phyloP scores from a whole-genome alignment of 2,888 invertebrate genomes.

The Drosophila setosimentum region DNA sequence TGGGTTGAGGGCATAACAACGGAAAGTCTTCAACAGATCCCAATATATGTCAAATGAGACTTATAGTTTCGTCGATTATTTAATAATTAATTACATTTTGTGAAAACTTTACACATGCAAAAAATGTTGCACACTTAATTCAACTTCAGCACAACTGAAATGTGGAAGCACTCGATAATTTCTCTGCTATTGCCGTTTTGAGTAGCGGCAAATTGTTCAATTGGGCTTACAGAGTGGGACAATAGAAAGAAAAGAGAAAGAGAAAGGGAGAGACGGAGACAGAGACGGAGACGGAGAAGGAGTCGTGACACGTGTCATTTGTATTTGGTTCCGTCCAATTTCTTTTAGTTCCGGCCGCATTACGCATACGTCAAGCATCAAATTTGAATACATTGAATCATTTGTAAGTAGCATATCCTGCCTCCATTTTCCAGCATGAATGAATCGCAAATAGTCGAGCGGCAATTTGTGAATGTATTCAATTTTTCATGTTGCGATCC shows the following conservation, averaged over 20 bases:
- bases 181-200: neutral
- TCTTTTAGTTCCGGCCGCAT: slow-evolving; percentile 4
- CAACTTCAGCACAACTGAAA: neutral
- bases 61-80: neutral
- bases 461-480: slow-evolving; percentile 15
- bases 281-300: neutral
- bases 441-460: slow-evolving; percentile 20
- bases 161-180: neutral
- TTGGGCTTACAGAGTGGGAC: neutral
- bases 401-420: slow-evolving; percentile 31
- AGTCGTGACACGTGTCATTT: slow-evolving; percentile 6
- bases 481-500: neutral
- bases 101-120: neutral
- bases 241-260: neutral
- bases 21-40: neutral
- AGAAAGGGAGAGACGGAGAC: too few species aligned
- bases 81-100: neutral
- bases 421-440: slow-evolving; percentile 9
- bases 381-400: slow-evolving; percentile 13
- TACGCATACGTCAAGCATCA: slow-evolving; percentile 27
- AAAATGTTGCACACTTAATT: neutral
- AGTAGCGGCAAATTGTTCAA: neutral
- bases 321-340: slow-evolving; percentile 10
- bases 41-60: neutral
- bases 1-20: too few species aligned